phyloP scores from a whole-genome alignment of 2,888 invertebrate species.

The Clusia tigrina region DNA sequence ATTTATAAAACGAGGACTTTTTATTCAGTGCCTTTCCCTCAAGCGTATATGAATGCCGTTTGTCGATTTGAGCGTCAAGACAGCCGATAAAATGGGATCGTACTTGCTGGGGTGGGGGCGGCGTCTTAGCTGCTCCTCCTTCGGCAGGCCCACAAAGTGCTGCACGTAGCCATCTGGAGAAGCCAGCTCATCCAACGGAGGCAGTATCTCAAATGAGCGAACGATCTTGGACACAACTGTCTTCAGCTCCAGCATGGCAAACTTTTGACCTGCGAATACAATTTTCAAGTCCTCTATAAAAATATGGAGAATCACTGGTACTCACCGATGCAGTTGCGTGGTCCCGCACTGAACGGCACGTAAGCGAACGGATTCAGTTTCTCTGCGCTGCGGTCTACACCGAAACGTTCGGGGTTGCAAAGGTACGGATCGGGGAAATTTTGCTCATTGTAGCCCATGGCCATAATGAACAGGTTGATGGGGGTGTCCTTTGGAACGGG shows the following conservation, averaged over 20 bases:
- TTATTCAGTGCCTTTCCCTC: conserved; percentile 50
- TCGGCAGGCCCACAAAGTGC: conserved; percentile 41
- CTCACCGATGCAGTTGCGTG: conserved; percentile 69
- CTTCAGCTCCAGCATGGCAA: conserved; percentile 68
- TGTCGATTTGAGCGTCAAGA: conserved; percentile 65
- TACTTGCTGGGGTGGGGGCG: conserved; percentile 48
- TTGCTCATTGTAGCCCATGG: conserved; percentile 54
- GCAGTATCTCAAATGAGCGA: conserved; percentile 64
- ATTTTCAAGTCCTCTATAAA: conserved; percentile 7
- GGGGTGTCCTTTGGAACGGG: conserved; percentile 49
- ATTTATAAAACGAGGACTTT: too few species aligned
- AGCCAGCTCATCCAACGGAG: conserved; percentile 50
- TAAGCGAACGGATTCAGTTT: conserved; percentile 67
- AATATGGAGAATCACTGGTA: neutral
- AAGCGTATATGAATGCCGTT: conserved; percentile 65
- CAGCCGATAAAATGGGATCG: conserved; percentile 63
- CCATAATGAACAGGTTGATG: conserved; percentile 47
- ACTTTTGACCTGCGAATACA: conserved; percentile 61
- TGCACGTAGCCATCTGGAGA: conserved; percentile 48
- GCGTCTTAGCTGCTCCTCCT: conserved; percentile 29
- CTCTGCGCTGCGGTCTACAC: conserved; percentile 49
- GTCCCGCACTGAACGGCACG: conserved; percentile 72
- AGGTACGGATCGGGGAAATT: conserved; percentile 54
- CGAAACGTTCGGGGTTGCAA: conserved; percentile 68
- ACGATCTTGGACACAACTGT: conserved; percentile 66